These are phyloP conservation scores for Bufo gargarizans DNA, from an alignment of 2,113 vertebrate genomes.

Conservation along the genomic window DNA sequence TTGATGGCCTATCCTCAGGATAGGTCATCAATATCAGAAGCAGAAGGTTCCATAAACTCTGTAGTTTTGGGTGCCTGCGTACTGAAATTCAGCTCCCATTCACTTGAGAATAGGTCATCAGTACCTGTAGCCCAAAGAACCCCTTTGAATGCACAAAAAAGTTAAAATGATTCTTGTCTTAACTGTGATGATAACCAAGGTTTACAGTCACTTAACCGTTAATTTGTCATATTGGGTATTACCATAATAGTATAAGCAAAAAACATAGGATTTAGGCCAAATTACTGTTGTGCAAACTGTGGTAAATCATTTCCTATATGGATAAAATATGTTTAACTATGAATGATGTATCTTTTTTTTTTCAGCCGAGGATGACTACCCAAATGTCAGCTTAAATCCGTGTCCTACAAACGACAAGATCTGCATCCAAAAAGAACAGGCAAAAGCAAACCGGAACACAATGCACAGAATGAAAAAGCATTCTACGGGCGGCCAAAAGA, in stretches of 20 bases:
- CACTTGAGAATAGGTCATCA: no score
- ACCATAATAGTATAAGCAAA: no score
- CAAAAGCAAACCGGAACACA: conserved; percentile 68
- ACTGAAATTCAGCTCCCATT: no score
- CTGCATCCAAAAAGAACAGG: conserved; percentile 87
- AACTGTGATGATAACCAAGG: not conserved
- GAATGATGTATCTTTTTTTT: conserved; percentile 59
- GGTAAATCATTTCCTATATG: not conserved
- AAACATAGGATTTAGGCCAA: not conserved
- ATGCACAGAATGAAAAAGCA: conserved; percentile 75
- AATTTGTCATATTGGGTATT: not conserved
- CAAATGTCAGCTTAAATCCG: conserved; percentile 88
- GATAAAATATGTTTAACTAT: conserved; percentile 42
- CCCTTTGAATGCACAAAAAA: not conserved
- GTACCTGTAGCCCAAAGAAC: no score
- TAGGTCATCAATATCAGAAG: no score
- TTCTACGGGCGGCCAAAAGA: conserved; percentile 30
- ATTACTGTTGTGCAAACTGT: not conserved
- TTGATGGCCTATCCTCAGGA: no score
- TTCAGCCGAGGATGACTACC: conserved; percentile 77
- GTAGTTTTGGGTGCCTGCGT: no score
- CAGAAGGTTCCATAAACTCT: no score
- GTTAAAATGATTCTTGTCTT: not conserved
- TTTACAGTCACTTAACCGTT: not conserved
- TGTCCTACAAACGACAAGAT: conserved; percentile 87